Base-by-base conservation (phyloP, 1,140 invertebrate species). In the Seison nebaliae region DNA sequence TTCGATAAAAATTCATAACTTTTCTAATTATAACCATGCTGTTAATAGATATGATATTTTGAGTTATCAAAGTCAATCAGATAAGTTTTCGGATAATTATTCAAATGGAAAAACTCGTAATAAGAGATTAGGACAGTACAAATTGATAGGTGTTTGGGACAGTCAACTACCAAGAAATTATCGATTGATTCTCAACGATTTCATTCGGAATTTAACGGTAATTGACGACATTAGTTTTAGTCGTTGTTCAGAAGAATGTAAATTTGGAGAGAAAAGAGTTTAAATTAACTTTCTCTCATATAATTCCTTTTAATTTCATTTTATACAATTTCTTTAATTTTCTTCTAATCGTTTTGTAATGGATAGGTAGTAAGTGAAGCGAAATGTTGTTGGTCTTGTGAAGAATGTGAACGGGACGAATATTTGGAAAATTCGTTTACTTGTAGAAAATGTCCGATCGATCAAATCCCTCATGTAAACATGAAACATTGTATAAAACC, bases 331-430 rank as follows among this genome's bases (percentile, higher is more conserved):
- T 36, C 42, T 43, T 37, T 32, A 20, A 24, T 40, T 16, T 20
- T 5, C 21, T 32, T 12, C 29, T 33, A 19, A 15, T 15, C 11
- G 30, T 39, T 46, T 32, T 46, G 36, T 54, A 59, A 20, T 49
- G 71, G 69, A 67, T 67, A 49, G 63, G 68, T 37, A 64, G 68
- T 50, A 64, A 63, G 29, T 68, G 66, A 24, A 66, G 65, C 8
- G 38, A 57, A 62, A 28, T 76, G 73, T 51, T 76, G 73, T 50
- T 76, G 72, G 72, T 63, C 65, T 4, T 76, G 73, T 49, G 65
- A 67, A 2, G 49, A 60, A 5, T 76, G 72, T 52, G 61, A 62
- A 28, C 54, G 64, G 22, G 61, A 70, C 43, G 65, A 71, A 46
- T 67, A 68, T 36, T 52, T 71, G 18, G 45, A 62, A 36, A 62